These are phyloP conservation scores for Mactromeris polynyma DNA, from an alignment of 2,888 invertebrate genomes.

Conservation along the genomic window DNA sequence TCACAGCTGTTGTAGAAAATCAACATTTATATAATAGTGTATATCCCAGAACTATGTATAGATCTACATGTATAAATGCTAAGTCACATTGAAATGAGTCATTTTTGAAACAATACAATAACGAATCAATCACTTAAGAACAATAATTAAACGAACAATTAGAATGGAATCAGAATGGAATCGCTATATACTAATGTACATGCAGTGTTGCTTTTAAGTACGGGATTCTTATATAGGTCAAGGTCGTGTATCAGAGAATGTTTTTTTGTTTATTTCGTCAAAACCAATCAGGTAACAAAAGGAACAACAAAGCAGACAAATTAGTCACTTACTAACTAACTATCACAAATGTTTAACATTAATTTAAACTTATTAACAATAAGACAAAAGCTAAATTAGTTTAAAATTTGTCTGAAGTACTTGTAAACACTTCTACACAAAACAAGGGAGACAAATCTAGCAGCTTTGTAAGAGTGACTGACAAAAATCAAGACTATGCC, in stretches of 20 bases:
- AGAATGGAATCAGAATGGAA: not conserved
- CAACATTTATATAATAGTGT: not conserved
- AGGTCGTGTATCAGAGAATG: not conserved
- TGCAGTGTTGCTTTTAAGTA: not conserved
- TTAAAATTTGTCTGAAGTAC: not conserved
- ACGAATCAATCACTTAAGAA: not conserved
- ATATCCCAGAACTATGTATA: not conserved
- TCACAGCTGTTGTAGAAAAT: not conserved
- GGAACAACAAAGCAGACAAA: not conserved
- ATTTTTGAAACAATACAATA: not conserved
- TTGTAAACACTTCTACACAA: not conserved
- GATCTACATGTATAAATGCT: not conserved
- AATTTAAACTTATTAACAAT: not conserved
- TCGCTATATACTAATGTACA: not conserved
- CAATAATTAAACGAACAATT: not conserved
- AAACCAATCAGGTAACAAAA: not conserved
- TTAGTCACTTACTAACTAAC: too few species aligned
- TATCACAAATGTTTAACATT: not conserved
- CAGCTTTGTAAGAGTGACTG: not conserved
- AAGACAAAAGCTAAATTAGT: not conserved
- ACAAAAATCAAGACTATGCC: not conserved
- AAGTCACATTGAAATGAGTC: not conserved
- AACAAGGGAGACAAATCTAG: conserved; percentile 22
- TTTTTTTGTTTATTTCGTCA: too few species aligned
- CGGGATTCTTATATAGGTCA: not conserved